Conservation (phyloP, 2,888 invertebrate genomes). For the Coleophora flavipennella region DNA sequence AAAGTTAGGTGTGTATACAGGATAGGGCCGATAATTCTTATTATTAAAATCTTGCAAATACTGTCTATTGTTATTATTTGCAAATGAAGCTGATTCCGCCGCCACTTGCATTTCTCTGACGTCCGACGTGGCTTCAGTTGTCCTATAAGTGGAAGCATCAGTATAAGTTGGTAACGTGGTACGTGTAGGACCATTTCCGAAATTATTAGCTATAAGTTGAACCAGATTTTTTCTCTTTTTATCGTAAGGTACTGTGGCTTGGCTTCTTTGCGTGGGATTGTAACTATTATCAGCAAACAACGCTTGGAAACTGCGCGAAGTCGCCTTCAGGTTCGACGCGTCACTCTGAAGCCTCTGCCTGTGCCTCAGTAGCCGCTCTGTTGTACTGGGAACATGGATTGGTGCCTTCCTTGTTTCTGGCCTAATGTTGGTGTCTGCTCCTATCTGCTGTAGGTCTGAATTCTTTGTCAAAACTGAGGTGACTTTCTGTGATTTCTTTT, state of each 20-base stretch:
- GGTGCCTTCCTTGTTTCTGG: slow-evolving; percentile 48
- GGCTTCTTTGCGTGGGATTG: slow-evolving; percentile 49
- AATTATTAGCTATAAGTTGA: slow-evolving; percentile 55
- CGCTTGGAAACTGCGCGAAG: slow-evolving; percentile 48
- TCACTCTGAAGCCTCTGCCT: slow-evolving; percentile 47
- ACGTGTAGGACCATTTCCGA: slow-evolving; percentile 35
- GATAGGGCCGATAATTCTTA: slow-evolving; percentile 57
- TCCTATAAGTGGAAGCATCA: slow-evolving; percentile 46
- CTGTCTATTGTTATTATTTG: slow-evolving; percentile 65
- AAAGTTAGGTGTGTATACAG: slow-evolving; percentile 53
- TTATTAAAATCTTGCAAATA: slow-evolving; percentile 52
- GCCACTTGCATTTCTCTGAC: slow-evolving; percentile 78
- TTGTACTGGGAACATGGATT: slow-evolving; percentile 46
- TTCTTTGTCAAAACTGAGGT: slow-evolving; percentile 48
- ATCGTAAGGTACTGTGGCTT: slow-evolving; percentile 46
- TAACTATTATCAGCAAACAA: slow-evolving; percentile 37
- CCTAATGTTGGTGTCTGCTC: slow-evolving; percentile 37
- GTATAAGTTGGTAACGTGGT: slow-evolving; percentile 44
- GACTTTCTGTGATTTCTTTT: slow-evolving; percentile 62
- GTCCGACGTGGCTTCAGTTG: slow-evolving; percentile 43
- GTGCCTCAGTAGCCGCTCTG: slow-evolving; percentile 47
- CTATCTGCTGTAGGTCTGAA: slow-evolving; percentile 48
- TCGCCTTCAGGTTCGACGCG: slow-evolving; percentile 33
- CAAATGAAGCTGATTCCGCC: slow-evolving; percentile 85
- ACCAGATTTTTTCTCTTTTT: slow-evolving; percentile 54